Base-by-base conservation (phyloP, 2,113 vertebrate species). In the Solenodon paradoxus region DNA sequence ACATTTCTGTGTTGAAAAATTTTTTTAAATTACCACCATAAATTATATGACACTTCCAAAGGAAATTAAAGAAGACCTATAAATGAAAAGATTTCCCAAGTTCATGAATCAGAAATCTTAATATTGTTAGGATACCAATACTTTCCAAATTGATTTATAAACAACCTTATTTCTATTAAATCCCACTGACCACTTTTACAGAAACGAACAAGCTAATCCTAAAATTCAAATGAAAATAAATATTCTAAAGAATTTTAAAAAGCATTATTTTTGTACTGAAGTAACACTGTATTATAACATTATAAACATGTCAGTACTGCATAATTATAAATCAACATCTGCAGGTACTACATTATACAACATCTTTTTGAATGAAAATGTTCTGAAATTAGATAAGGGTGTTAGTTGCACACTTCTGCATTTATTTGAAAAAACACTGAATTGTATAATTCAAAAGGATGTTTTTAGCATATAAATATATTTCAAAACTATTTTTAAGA, bases 191-290 rank as follows among this genome's bases (percentile, higher is more conserved):
- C 40, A 57, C 40, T 69, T 85, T 38, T 68, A 0, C 35, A 55
- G 32, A 92, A 81, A 92, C 49, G 26, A 75, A 82, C 35, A 80
- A 38, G 5, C 17, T 55, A 13, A 13, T n/a, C 22, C 30, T 79
- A 74, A 96, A 74, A 71, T 90, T 79, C 35, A 47, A 9, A 53
- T 28, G 15, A 91, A 92, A 92, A 86, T 68, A 9, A n/a, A n/a
- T n/a, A n/a, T n/a, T n/a, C n/a, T n/a, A n/a, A n/a, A n/a, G n/a
- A n/a, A n/a, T n/a, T n/a, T n/a, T n/a, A n/a, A n/a, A n/a, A n/a
- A n/a, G n/a, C n/a, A n/a, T n/a, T n/a, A n/a, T n/a, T n/a, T n/a
- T n/a, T n/a, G n/a, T n/a, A n/a, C n/a, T n/a, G n/a, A n/a, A n/a
- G n/a, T n/a, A n/a, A n/a, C n/a, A n/a, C n/a, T n/a, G n/a, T n/a